Base-by-base conservation (phyloP, 2,888 invertebrate species). In the Eupeodes latifasciatus region DNA sequence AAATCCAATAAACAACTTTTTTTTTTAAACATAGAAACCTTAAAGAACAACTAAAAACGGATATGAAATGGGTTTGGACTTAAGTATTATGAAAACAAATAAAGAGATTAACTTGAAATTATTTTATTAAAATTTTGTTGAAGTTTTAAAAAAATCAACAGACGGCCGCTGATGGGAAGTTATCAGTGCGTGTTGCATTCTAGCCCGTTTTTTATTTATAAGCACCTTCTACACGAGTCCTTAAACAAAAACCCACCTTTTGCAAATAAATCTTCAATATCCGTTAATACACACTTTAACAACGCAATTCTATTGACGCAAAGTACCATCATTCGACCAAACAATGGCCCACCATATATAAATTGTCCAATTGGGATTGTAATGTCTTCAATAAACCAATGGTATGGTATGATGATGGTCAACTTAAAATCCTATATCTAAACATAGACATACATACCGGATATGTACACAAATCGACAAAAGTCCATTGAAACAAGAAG, bases 211-310 rank as follows among this genome's bases (percentile, higher is more conserved):
- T 19, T 19, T 19, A 19, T 19, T 19, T 19, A 19, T 19, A 19
- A 19, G 3, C 4, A 34, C 12, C 14, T 11, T 27, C 27, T 27
- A 14, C 2, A 14, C 5, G 12, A 47, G 14, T 47, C 80, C 79
- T 61, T 61, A 72, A 51, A 53, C 83, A 83, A 51, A 19, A 55
- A 44, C 66, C 36, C 62, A 84, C 78, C 84, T 77, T 74, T 59
- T 61, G 27, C 55, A 84, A 77, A 88, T 88, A 88, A 88, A 84
- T 88, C 84, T 69, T 85, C 85, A 75, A 53, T 81, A 85, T 88
- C 81, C 88, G 75, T 85, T 88, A 88, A 85, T 81, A 78, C 75
- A 85, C 81, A 80, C 80, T 72, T 69, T 81, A 88, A 81, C 88
- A 78, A 67, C 76, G 59, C 84, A 76, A 77, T 87, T 77, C 77